Percentiles rank a stretch among this genome's conserved stretches.
Conservation (phyloP, 2,113 vertebrate species). For the Halichoeres trimaculatus region DNA sequence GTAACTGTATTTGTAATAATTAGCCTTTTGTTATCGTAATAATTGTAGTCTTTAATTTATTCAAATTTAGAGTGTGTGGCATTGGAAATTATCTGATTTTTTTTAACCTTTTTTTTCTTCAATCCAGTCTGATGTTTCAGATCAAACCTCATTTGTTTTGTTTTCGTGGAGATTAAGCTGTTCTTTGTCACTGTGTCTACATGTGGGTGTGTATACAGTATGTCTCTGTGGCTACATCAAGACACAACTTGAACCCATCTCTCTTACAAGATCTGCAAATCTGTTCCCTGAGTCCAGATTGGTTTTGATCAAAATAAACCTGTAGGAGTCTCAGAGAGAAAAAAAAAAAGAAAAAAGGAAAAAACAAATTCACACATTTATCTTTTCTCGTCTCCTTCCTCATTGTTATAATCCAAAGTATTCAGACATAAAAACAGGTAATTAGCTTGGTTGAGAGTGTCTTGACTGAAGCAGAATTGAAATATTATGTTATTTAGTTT, state of each 20-base stretch:
- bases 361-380: conserved; percentile 17
- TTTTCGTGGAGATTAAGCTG: conserved; percentile 17
- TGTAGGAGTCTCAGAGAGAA: conserved; percentile 26
- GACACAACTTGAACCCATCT: conserved; percentile 53
- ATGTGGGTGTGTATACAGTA: conserved; percentile 32
- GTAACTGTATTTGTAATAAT: neutral
- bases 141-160: conserved; percentile 47
- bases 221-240: conserved; percentile 33
- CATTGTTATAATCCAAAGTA: too few species aligned
- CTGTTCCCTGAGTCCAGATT: conserved; percentile 35
- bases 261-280: conserved; percentile 27
- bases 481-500: conserved; percentile 11
- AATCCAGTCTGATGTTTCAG: conserved; percentile 35
- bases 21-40: too few species aligned
- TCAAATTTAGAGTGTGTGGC: conserved; percentile 1
- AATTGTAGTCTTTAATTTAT: conserved; percentile 18
- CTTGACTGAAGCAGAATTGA: conserved; percentile 13
- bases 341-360: neutral
- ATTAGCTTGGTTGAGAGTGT: too few species aligned
- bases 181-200: conserved; percentile 35
- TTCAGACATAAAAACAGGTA: too few species aligned
- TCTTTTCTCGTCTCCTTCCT: conserved; percentile 29
- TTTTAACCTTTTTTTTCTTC: conserved; percentile 25
- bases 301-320: conserved; percentile 56
- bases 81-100: conserved; percentile 40